Conservation (phyloP, 2,113 vertebrate genomes). For the Malaclemys terrapin region DNA sequence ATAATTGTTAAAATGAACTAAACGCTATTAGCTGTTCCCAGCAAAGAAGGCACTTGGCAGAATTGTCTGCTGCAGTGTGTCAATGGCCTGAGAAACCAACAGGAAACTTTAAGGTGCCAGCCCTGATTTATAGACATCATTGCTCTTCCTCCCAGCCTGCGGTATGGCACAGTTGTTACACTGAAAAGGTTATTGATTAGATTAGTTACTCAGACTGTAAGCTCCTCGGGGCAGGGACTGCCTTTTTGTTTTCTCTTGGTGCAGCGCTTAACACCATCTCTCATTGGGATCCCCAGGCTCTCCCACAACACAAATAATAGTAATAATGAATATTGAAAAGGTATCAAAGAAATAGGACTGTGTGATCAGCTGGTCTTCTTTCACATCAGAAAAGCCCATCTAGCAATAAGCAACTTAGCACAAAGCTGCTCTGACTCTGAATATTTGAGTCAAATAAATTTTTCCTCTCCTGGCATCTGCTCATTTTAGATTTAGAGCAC, state of each 20-base stretch:
- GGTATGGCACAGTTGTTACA: background rate
- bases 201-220: background rate
- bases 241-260: background rate
- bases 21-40: background rate
- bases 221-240: background rate
- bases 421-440: background rate
- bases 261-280: rapidly evolving
- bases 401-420: background rate
- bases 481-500: background rate
- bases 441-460: background rate
- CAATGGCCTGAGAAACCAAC: background rate
- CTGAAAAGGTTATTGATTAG: background rate
- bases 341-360: background rate
- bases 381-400: background rate
- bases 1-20: background rate
- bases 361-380: background rate
- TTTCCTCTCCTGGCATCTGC: background rate
- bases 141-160: background rate
- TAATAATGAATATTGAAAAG: background rate
- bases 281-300: background rate
- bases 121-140: background rate
- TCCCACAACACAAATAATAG: background rate
- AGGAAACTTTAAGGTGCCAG: background rate
- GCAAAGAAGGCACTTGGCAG: background rate
- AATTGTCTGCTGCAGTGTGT: background rate